Percentiles rank a stretch among this genome's conserved stretches.
phyloP scores from a whole-genome alignment of 35 echinoderm and acorn worm species.

The Chiridota heheva region DNA sequence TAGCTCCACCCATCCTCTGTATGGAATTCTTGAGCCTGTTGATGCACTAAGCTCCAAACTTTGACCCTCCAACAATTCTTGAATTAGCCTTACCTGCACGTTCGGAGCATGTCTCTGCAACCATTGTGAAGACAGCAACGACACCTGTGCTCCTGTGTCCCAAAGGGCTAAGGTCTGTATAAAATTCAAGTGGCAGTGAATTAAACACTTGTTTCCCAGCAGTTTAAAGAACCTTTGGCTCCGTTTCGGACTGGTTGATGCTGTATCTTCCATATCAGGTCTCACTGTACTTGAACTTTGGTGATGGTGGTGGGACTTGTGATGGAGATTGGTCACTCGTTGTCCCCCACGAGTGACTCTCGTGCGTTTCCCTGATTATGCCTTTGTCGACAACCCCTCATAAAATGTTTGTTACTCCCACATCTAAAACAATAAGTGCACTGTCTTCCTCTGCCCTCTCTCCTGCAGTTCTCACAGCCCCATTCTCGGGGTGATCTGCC shows the following conservation, averaged over 20 bases:
- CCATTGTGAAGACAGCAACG: conserved; percentile 57
- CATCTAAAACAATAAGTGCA: conserved; percentile 64
- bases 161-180: conserved; percentile 28
- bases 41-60: too few relatives aligned
- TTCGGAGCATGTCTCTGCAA: conserved; percentile 17
- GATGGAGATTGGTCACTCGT: background rate
- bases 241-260: conserved; percentile 12
- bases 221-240: conserved; percentile 3
- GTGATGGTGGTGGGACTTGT: background rate
- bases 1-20: conserved; percentile 14
- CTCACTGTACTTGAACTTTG: background rate
- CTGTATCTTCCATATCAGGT: background rate
- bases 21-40: background rate
- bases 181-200: conserved; percentile 36
- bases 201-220: conserved; percentile 48
- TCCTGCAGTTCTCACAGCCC: conserved; percentile 34
- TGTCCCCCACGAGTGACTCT: conserved; percentile 34
- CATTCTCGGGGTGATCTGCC: background rate
- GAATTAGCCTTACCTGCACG: conserved; percentile 15
- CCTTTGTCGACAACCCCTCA: conserved; percentile 40
- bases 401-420: conserved; percentile 54
- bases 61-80: conserved; percentile 17
- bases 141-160: conserved; percentile 75
- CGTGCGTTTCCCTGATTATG: conserved; percentile 38
- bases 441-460: background rate